phyloP scores from a whole-genome alignment of 2,113 vertebrate genomes.

The Ceyx melanurus region DNA sequence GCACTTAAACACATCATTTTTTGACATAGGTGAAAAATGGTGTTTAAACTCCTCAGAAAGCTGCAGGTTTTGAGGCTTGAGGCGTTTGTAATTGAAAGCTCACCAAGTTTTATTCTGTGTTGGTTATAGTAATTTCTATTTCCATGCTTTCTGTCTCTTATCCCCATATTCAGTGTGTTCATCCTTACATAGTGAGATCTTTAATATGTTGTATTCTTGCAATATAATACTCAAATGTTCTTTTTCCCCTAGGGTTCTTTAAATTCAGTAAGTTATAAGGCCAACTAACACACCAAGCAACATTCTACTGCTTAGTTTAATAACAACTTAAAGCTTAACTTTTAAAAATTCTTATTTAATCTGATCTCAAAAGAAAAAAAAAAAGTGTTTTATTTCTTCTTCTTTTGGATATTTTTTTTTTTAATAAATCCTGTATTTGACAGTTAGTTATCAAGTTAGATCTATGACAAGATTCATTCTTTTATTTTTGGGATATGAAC shows the following conservation, averaged over 20 bases:
- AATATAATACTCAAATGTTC: background rate
- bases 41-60: background rate
- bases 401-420: background rate
- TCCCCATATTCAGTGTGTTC: background rate
- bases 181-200: background rate
- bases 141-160: background rate
- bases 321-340: background rate
- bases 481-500: background rate
- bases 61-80: background rate
- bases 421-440: background rate
- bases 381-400: background rate
- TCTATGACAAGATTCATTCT: background rate
- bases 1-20: rapidly evolving
- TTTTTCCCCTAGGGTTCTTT: background rate
- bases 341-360: background rate
- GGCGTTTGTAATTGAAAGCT: background rate
- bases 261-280: background rate
- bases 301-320: background rate
- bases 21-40: background rate
- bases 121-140: background rate
- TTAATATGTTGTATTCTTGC: background rate
- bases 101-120: background rate
- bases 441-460: background rate
- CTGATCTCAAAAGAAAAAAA: background rate
- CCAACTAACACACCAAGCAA: background rate